Percentiles rank a stretch among this genome's conserved stretches.
These are phyloP conservation scores for Diabrotica virgifera DNA, from an alignment of 1,140 invertebrate genomes.

Conservation along the genomic window DNA sequence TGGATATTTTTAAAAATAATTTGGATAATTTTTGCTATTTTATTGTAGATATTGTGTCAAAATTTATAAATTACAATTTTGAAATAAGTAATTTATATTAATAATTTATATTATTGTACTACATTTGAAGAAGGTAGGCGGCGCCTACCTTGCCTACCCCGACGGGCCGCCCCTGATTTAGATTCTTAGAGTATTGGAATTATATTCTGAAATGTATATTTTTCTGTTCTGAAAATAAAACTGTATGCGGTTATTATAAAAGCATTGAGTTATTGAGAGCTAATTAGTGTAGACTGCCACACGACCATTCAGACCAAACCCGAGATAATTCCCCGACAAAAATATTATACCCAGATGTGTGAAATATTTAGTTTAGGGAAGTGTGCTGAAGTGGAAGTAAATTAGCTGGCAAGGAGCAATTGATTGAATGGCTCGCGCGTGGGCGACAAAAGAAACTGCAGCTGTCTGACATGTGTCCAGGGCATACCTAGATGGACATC, in stretches of 20 bases:
- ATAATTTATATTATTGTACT: too few species aligned
- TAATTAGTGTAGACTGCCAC: neutral
- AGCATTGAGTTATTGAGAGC: neutral
- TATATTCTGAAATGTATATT: too few species aligned
- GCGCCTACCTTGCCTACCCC: too few species aligned
- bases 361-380: constrained; percentile 40
- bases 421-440: constrained; percentile 33
- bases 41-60: too few species aligned
- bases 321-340: constrained; percentile 23
- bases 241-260: neutral
- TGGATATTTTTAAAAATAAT: too few species aligned
- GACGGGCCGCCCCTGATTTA: too few species aligned
- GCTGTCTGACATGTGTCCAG: constrained; percentile 40
- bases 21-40: too few species aligned
- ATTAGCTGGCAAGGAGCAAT: constrained; percentile 38
- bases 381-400: constrained; percentile 38
- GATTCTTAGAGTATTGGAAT: too few species aligned
- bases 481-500: constrained; percentile 35
- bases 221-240: too few species aligned
- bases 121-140: too few species aligned
- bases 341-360: constrained; percentile 41
- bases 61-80: too few species aligned
- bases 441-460: constrained; percentile 44
- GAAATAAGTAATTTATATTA: too few species aligned
- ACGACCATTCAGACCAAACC: neutral